Base-by-base conservation (phyloP, 1,140 invertebrate genomes). In the Euborellia annulipes region DNA sequence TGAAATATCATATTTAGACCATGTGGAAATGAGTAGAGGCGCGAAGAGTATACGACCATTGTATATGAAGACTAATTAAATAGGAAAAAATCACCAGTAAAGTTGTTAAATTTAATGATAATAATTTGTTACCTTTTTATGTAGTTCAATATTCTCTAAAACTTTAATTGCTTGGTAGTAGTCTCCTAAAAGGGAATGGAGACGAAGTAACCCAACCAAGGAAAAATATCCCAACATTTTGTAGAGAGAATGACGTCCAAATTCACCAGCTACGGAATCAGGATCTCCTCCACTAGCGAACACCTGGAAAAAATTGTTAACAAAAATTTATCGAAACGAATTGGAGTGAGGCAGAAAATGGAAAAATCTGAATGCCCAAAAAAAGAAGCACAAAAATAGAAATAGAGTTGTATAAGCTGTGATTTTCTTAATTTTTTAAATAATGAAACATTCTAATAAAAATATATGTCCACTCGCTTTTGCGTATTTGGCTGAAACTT, bases 151-250 rank as follows among this genome's bases (percentile, higher is more conserved):
- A 62, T 93, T 93, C 57, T 97, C 92, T 43, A 97, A 65, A 3
- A 90, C 80, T 71, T 98, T 98, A 42, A 99, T 90, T 1, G 95
- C 94, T 67, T 97, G 90, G 64, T 98, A 95, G 65, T 98, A 98
- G 64, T 99, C 96, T 9, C 95, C 95, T 20, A 98, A 70, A 21
- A 98, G 67, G 1, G 94, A 98, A 63, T 99, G 95, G 2, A 98
- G 73, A 41, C 95, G 73, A 41, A 98, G 69, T 0, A 99, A 68
- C 13, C 93, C 95, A 49, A 98, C 90, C 3, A 98, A 71, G 36
- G 90, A 92, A 68, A 97, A 99, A 62, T 98, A 99, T 0, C 96
- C 96, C 54, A 99, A 70, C 92, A 98, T 98, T 67, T 98, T 98
- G 67, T 99, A 99, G 11, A 99, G 72, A 0, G 89, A 88, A 57